Evolutionary conservation across 2,797 vertebrate species (phyloP).

Genomic region (Rhinophrynus dorsalis): DNA sequence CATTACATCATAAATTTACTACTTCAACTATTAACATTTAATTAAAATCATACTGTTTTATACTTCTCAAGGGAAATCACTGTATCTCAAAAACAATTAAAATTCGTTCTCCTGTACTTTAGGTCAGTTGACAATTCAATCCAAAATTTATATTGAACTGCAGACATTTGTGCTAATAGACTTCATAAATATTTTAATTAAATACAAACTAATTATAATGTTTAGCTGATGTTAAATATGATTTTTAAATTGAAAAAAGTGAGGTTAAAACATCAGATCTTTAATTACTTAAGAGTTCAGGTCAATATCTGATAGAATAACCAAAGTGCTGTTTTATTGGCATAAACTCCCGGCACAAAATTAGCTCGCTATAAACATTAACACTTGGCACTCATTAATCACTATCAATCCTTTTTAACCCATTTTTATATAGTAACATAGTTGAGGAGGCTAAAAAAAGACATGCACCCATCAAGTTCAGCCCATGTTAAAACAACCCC

Average conservation of each 20-base stretch:
- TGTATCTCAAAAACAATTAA: constrained; percentile 6
- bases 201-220: neutral
- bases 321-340: too few species aligned
- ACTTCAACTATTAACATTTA: neutral
- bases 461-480: too few species aligned
- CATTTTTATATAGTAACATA: too few species aligned
- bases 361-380: too few species aligned
- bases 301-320: too few species aligned
- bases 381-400: too few species aligned
- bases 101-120: neutral
- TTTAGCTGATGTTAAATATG: neutral
- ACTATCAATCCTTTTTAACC: too few species aligned
- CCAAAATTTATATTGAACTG: neutral
- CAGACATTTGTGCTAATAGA: neutral
- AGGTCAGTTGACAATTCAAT: constrained; percentile 9
- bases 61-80: constrained; percentile 5
- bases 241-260: neutral
- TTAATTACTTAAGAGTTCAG: neutral
- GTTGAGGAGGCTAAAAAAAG: too few species aligned
- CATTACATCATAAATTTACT: neutral
- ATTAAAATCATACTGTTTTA: constrained; percentile 5
- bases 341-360: too few species aligned
- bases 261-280: neutral
- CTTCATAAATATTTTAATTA: constrained; percentile 4
- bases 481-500: too few species aligned